Base-by-base conservation (phyloP, 2,113 vertebrate species). In the Anolis sagrei region DNA sequence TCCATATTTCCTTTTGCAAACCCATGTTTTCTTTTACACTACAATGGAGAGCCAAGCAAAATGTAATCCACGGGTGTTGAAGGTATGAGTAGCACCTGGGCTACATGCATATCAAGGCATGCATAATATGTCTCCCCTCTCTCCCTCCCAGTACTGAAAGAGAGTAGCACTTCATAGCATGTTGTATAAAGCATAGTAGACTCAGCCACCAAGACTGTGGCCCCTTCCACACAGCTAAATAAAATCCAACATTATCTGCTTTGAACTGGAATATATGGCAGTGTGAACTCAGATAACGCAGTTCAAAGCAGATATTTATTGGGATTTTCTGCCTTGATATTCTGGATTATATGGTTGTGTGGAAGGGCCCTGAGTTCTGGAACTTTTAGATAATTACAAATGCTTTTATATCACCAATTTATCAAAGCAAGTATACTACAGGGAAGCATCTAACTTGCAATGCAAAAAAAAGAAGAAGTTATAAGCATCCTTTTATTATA, bases 401-500 rank as follows among this genome's bases (percentile, higher is more conserved):
- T 0, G 5, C 18, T 76, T 66, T 66, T 48, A 32, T 23, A 66
- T 76, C 32, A 76, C 21, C 62, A 34, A 44, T 39, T 62, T 44
- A 66, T 19, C 49, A 49, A 6, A 66, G 23, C 5, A 79, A 14
- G 32, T 13, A 34, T 23, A 9, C 16, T 29, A 9, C 64, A 68
- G 21, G 77, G 36, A 84, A 49, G 44, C 36, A 77, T 7, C 21
- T 34, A 18, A 73, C 89, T 93, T 95, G 89, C 81, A 48, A 86
- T 89, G 78, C 89, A 92, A 95, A 4, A 66, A 95, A 93, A 91
- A 87, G n/a, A n/a, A n/a, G n/a, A n/a, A n/a, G n/a, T 91, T 91
- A 87, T 81, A 95, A 94, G 94, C 95, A 96, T 92, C 8, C 64
- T 91, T 89, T 95, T 89, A 93, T 93, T 91, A 93, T 90, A 94